phyloP scores from a whole-genome alignment of 1,140 invertebrate species.

The Drosophila funebris region DNA sequence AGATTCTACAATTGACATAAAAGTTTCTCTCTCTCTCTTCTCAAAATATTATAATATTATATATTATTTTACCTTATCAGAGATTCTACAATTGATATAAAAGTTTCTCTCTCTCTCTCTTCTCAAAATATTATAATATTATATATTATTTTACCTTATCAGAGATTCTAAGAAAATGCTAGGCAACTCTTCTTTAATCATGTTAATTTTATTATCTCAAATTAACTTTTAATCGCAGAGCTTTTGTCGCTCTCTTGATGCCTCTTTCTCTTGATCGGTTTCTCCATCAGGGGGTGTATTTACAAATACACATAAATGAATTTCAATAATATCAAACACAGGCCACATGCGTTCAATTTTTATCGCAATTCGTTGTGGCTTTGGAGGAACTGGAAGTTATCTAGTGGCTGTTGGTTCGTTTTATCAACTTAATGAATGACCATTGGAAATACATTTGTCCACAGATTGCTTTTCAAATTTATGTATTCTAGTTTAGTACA shows the following conservation, averaged over 20 bases:
- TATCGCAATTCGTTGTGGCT: conserved; percentile 43
- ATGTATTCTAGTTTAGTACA: conserved; percentile 59
- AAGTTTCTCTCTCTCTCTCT: no score
- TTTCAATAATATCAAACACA: conserved; percentile 14
- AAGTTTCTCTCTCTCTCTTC: no score
- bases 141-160: no score
- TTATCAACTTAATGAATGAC: conserved; percentile 39
- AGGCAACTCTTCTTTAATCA: no score
- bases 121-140: no score
- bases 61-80: no score
- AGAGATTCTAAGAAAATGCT: no score
- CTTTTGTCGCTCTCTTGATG: neutral
- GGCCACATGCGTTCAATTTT: conserved; percentile 36
- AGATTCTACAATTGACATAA: no score
- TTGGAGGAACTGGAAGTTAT: conserved; percentile 26
- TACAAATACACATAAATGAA: conserved; percentile 1
- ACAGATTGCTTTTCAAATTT: conserved; percentile 57
- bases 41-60: no score
- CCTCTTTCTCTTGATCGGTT: conserved; percentile 6
- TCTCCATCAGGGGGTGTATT: conserved; percentile 62
- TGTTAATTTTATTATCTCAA: no score
- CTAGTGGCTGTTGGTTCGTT: conserved; percentile 1
- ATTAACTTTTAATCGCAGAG: no score
- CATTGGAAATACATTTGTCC: conserved; percentile 50
- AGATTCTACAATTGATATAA: no score